Percentiles rank a stretch among this genome's conserved stretches.
Evolutionary conservation across 1,140 invertebrate species (phyloP).

Genomic region (Heliothis subflexa): DNA sequence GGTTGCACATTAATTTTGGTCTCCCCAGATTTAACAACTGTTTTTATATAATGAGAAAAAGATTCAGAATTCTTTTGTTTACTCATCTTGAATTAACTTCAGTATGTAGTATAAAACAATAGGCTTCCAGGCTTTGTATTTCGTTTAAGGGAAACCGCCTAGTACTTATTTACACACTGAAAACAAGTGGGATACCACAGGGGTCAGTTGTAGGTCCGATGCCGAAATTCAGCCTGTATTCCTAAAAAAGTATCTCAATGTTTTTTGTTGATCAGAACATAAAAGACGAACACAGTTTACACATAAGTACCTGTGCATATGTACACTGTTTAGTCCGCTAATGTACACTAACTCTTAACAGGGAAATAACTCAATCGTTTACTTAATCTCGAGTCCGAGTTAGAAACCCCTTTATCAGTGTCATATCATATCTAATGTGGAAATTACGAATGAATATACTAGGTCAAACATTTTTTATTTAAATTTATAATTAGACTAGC

Average conservation of each 20-base stretch:
- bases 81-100: too few relatives aligned
- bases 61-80: too few relatives aligned
- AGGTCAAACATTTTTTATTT: conserved; percentile 13
- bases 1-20: background rate
- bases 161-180: too few relatives aligned
- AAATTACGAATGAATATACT: conserved; percentile 17
- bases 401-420: conserved; percentile 4
- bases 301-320: background rate
- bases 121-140: background rate
- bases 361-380: conserved; percentile 35
- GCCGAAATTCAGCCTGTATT: too few relatives aligned
- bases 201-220: too few relatives aligned
- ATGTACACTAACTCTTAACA: conserved; percentile 8
- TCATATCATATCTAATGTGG: conserved; percentile 22
- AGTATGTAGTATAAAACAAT: background rate
- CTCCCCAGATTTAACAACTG: too few relatives aligned
- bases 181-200: too few relatives aligned
- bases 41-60: too few relatives aligned
- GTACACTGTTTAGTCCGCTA: background rate
- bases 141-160: too few relatives aligned
- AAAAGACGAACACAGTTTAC: too few relatives aligned
- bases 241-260: too few relatives aligned
- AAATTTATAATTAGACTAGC: background rate
- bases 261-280: too few relatives aligned
- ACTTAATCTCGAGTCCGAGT: conserved; percentile 3